Evolutionary conservation across 2,888 invertebrate genomes (phyloP), one percentile per base, ranked within the genome.

Genomic region (Dolichomitus sp.): DNA sequence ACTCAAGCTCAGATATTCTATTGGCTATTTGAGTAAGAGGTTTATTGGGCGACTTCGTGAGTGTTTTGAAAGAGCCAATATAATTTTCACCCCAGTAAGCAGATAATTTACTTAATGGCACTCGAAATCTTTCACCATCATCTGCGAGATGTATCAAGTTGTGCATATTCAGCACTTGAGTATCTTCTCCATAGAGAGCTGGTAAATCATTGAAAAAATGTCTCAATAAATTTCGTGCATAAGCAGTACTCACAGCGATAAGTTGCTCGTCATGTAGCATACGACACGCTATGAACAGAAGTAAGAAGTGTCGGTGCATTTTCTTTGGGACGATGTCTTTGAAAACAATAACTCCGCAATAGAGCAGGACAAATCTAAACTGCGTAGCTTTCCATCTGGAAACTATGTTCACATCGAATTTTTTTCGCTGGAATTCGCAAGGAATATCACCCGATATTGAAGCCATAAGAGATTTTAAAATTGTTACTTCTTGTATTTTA

Each of bases 381-480:
- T 87, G 87, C 4, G 88, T 87, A 12, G 87, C 86, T 81, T 88
- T 89, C 87, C 87, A 89, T 42, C 83, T 48, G 1, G 68, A 37
- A 63, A 84, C 52, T 4, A 72, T 52, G n/a, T 81, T 45, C 12
- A 86, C 19, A 74, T 86, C 78, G 27, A 85, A 84, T 27, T 30
- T 76, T 70, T 87, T 87, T 40, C 85, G 50, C 65, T 88, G 86
- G 77, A 88, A 87, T 76, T 88, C 86, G 14, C 57, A 52, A 23
- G 87, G 82, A 11, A 89, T 78, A 73, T 84, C 65, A 40, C n/a
- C 12, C 40, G 79, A 45, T 19, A 86, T 69, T 17, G 42, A 57
- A 17, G 73, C 48, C 70, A 84, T 77, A 19, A 68, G 17, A 27
- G 63, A 12, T 23, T 79, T 61, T 9, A 81, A 54, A 33, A 57